Evolutionary conservation across 2,113 vertebrate genomes (phyloP).

Genomic region (Cettia cetti): DNA sequence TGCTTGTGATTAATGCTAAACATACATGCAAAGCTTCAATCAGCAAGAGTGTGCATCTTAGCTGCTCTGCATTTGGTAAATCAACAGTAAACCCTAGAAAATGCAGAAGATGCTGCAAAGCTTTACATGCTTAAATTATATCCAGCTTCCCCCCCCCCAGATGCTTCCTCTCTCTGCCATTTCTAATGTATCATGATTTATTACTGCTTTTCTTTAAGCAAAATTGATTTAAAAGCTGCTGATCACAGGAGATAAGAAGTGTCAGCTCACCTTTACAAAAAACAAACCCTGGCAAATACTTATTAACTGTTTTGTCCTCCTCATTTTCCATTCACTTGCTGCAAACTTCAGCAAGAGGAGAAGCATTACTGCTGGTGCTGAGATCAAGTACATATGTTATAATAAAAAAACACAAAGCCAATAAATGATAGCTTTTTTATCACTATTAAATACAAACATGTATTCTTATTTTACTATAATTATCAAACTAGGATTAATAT

Average conservation of each 20-base stretch:
- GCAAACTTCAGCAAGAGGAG: background rate
- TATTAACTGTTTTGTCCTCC: background rate
- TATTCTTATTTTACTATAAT: conserved; percentile 56
- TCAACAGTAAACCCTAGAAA: conserved; percentile 44
- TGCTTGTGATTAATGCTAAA: conserved; percentile 60
- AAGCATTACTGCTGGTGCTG: background rate
- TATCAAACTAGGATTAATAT: conserved; percentile 70
- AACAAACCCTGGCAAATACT: background rate
- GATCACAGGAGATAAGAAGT: background rate
- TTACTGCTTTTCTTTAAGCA: background rate
- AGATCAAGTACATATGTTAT: background rate
- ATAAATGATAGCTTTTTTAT: conserved; percentile 17
- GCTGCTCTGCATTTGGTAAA: background rate
- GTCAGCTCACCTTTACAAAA: background rate
- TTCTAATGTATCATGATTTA: background rate
- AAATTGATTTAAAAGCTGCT: background rate
- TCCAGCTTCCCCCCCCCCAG: background rate
- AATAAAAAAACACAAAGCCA: conserved; percentile 8
- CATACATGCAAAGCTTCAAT: conserved; percentile 47
- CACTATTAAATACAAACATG: conserved; percentile 45
- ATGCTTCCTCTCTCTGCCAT: background rate
- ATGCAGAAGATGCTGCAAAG: conserved; percentile 40
- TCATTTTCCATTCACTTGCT: background rate
- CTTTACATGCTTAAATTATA: background rate
- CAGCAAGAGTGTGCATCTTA: conserved; percentile 27